Percentiles rank a stretch among this genome's conserved stretches.
Evolutionary conservation across 1,140 invertebrate genomes (phyloP).

Genomic region (Caerostris extrusa): DNA sequence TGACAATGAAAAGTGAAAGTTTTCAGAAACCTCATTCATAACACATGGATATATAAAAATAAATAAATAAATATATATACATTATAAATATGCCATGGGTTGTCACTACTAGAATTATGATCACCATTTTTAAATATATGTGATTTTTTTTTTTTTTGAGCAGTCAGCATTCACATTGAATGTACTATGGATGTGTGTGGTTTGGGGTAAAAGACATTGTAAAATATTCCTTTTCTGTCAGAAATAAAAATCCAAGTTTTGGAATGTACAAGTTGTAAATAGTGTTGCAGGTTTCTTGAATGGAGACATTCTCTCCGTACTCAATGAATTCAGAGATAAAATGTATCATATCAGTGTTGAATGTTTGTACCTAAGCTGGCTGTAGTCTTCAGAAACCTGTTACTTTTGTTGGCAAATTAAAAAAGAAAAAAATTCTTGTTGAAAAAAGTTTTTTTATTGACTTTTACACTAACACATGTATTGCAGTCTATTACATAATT

Average conservation of each 20-base stretch:
- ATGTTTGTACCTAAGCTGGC: constrained; percentile 78
- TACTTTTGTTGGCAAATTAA: constrained; percentile 78
- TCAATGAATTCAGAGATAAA: constrained; percentile 64
- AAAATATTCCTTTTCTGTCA: constrained; percentile 72
- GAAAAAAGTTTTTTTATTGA: constrained; percentile 30
- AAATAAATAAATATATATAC: constrained; percentile 31
- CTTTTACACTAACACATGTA: too few relatives aligned
- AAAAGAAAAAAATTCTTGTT: constrained; percentile 73
- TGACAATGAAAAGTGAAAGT: constrained; percentile 57
- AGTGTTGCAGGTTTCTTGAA: constrained; percentile 70
- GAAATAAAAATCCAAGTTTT: constrained; percentile 57
- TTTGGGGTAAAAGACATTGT: constrained; percentile 53
- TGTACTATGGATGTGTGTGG: constrained; percentile 51
- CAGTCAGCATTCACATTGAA: constrained; percentile 72
- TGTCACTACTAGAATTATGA: constrained; percentile 51
- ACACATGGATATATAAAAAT: constrained; percentile 35
- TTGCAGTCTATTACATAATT: too few relatives aligned
- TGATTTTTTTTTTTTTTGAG: constrained; percentile 52
- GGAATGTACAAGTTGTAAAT: constrained; percentile 75
- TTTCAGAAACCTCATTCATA: constrained; percentile 36
- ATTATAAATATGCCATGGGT: constrained; percentile 48
- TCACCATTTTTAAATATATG: constrained; percentile 50
- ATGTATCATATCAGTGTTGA: constrained; percentile 78
- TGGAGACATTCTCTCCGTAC: constrained; percentile 50
- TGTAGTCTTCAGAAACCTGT: constrained; percentile 78